Conservation (phyloP, 1,140 invertebrate genomes). For the Leucophenga varia region DNA sequence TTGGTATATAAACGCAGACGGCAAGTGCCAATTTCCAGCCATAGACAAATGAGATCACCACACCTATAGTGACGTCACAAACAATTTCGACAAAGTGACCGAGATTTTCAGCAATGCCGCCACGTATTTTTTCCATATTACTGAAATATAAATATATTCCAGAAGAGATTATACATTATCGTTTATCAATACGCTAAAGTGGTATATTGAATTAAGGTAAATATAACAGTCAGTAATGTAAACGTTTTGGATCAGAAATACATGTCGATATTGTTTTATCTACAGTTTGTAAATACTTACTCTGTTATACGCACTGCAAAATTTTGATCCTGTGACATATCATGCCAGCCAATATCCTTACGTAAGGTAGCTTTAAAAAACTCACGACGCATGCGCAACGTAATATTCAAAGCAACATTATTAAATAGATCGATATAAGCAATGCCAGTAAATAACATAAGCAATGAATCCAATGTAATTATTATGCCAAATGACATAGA, state of each 20-base stretch:
- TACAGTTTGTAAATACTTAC: conserved; percentile 59
- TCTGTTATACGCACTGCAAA: conserved; percentile 85
- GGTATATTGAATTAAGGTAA: too few species aligned
- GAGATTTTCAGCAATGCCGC: conserved; percentile 86
- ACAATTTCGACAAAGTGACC: conserved; percentile 73
- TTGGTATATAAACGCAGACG: conserved; percentile 78
- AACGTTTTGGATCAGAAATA: not conserved
- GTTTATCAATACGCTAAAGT: too few species aligned
- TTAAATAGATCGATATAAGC: conserved; percentile 70
- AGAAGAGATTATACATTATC: not conserved
- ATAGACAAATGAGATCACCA: conserved; percentile 70
- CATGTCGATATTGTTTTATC: not conserved
- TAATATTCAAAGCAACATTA: conserved; percentile 64
- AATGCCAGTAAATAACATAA: conserved; percentile 66
- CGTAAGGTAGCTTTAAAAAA: conserved; percentile 75
- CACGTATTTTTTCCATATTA: conserved; percentile 82
- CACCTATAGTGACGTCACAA: conserved; percentile 66
- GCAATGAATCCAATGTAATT: conserved; percentile 60
- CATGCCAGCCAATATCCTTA: conserved; percentile 91
- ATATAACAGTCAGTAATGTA: too few species aligned
- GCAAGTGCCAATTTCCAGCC: conserved; percentile 83
- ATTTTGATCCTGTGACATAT: conserved; percentile 78
- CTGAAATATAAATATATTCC: conserved; percentile 59
- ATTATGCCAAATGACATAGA: conserved; percentile 67
- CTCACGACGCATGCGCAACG: conserved; percentile 68